Evolutionary conservation across 2,797 vertebrate species (phyloP), one percentile per base, ranked within the genome.

Genomic region (Lepilemur ruficaudatus): DNA sequence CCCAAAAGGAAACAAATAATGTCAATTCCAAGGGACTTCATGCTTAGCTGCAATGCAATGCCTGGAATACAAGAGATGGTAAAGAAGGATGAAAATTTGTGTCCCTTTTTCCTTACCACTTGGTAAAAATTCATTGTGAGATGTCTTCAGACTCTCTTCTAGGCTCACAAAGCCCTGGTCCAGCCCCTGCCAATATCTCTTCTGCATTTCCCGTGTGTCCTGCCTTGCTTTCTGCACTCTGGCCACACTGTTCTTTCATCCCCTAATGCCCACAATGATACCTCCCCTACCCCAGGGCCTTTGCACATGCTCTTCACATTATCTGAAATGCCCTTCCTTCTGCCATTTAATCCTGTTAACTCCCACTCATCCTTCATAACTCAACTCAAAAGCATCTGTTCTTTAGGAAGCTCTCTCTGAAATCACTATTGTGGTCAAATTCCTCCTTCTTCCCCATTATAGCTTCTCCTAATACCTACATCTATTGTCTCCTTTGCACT

Each of bases 1-100:
- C 86, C 91, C 96, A 38, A 92, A 95, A 97, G 93, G 96, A 97
- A 96, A 95, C 32, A 80, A 96, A 83, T 82, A 91, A 89, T 65
- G 61, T 73, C 92, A 86, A 95, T 93, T 96, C 82, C 92, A 89
- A 95, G 92, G 85, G 91, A 72, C 85, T 89, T 94, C 59, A 86
- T 55, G 50, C 61, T 69, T 84, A 50, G n/a, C 50, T 59, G 22
- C 73, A 94, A 73, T 89, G 86, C 57, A 15, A 70, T 92, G 59
- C 92, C 57, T 89, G 61, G 46, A 97, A 83, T 50, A 88, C 0
- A 25, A 57, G 46, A 72, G 48, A 83, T 35, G 46, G 52, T 18
- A 43, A 70, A 92, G 55, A 46, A 75, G 61, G 43, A 12, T 80
- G 57, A n/a, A 75, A 55, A 61, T 11, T 7, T 48, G 4, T 55